Evolutionary conservation across 2,113 vertebrate genomes (phyloP), one percentile per base, ranked within the genome.

Genomic region (Calidris pugnax): DNA sequence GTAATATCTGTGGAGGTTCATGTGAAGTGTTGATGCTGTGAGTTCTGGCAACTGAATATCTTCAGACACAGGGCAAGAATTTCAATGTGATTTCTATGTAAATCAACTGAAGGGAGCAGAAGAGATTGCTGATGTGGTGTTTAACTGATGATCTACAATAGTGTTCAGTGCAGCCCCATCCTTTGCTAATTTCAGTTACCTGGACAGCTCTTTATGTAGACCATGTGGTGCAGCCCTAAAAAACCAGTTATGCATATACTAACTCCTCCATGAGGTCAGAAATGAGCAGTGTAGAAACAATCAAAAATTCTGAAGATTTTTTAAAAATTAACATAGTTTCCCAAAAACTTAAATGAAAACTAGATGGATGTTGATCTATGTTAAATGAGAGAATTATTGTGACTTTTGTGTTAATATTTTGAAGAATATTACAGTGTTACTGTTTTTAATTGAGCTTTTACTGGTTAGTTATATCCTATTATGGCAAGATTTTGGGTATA

Each of bases 11-110:
- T 57, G 43, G 37, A 59, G 17, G 12, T 19, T 89, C 22, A 6
- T 28, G 17, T 3, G 14, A 64, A 47, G 30, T 23, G 35, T 9
- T 63, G 83, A 72, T 59, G 67, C 7, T 0, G 0, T 1, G 6
- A 83, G n/a, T 50, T 47, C n/a, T 14, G 21, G 27, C 15, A 35
- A 43, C 1, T 47, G 56, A 72, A 11, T 22, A 24, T 12, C 8
- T 68, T 26, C 39, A 27, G 73, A 45, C 21, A 37, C 9, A 62
- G 55, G 59, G 21, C 17, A 62, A 16, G 41, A 30, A 47, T 47
- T 74, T 63, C 50, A 51, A 3, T 5, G 6, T 5, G 30, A 23
- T 30, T 89, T 60, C 67, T 67, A 24, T 50, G 64, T 81, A 30
- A 63, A 74, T n/a, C 22, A 66, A 67, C 18, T 30, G 17, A 71